Evolutionary conservation across 2,888 invertebrate species (phyloP), one percentile per base, ranked within the genome.

Genomic region (Xylota sylvarum): DNA sequence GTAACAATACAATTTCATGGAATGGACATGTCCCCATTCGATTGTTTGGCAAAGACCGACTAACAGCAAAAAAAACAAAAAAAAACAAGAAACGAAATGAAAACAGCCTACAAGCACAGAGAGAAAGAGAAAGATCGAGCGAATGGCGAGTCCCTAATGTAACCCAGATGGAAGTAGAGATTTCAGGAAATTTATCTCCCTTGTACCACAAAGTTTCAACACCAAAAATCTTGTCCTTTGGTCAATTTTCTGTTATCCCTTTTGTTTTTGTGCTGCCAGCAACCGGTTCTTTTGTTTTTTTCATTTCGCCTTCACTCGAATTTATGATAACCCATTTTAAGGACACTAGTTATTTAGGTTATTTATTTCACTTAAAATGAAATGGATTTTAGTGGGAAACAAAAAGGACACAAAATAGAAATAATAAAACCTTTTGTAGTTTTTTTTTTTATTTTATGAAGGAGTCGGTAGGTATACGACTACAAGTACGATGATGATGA

Each of bases 331-430:
- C 85, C 81, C 85, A 85, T 85, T 85, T 85, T 81, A 81, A 81
- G 85, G 85, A 85, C 85, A 85, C 85, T 81, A 72, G 85, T 85
- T 85, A 85, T 85, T 85, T 85, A 76, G 85, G 85, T 85, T 85
- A 85, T 85, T 85, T 85, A 85, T 85, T 85, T 85, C 81, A 85
- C 81, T 85, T 85, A 85, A 85, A 85, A 85, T 43, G 81, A 81
- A 85, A 85, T 85, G 85, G 85, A 81, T 85, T 85, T 85, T 85
- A 81, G 85, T 85, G 85, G 70, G 72, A 85, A 85, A 85, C 76
- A 81, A 81, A 81, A 81, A 65, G 84, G 84, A 85, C 76, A 65
- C 84, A 65, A 81, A 80, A 85, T 76, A 80, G 81, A 85, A 85
- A 85, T 76, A 85, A 81, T 76, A 81, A 76, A 81, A 80, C 52